Conservation (phyloP, 1,140 invertebrate species). For the Drosophila orena region DNA sequence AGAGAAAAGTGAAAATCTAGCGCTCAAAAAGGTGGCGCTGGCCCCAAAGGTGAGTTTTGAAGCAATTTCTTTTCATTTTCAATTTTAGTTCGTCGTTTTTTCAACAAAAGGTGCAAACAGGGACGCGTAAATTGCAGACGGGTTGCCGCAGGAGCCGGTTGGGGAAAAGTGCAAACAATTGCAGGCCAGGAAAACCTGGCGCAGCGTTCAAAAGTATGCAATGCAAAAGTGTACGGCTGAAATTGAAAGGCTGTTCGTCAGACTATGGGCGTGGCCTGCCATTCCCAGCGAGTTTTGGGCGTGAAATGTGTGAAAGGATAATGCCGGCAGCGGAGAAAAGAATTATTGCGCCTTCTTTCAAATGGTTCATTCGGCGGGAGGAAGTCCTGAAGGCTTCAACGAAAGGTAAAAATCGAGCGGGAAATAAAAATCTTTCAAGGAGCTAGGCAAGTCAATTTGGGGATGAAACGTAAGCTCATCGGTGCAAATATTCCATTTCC, state of each 20-base stretch:
- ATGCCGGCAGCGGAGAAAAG: constrained; percentile 40
- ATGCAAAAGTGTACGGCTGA: constrained; percentile 57
- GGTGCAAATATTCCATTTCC: background rate
- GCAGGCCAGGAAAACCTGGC: constrained; percentile 20
- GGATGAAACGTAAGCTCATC: background rate
- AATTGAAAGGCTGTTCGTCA: constrained; percentile 62
- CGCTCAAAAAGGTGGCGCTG: constrained; percentile 23
- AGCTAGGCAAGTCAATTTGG: constrained; percentile 3
- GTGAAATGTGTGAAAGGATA: constrained; percentile 51
- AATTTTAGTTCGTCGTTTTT: background rate
- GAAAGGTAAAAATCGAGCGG: background rate
- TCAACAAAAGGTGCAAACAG: constrained; percentile 46
- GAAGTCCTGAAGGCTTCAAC: background rate
- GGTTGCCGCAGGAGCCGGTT: constrained; percentile 17
- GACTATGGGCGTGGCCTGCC: constrained; percentile 50
- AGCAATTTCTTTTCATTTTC: constrained; percentile 26
- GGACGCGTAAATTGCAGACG: constrained; percentile 60
- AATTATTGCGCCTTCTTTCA: constrained; percentile 49
- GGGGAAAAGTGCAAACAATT: constrained; percentile 66
- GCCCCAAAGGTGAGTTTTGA: constrained; percentile 37
- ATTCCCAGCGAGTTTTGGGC: constrained; percentile 46
- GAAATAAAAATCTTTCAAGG: constrained; percentile 7
- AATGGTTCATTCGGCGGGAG: background rate
- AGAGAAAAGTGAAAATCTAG: constrained; percentile 49
- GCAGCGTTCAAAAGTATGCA: constrained; percentile 16